A percentile compares a stretch with the other conserved stretches of the same genome.
Evolutionary conservation across 1,140 invertebrate genomes (phyloP).

Genomic region (Microplitis mediator): DNA sequence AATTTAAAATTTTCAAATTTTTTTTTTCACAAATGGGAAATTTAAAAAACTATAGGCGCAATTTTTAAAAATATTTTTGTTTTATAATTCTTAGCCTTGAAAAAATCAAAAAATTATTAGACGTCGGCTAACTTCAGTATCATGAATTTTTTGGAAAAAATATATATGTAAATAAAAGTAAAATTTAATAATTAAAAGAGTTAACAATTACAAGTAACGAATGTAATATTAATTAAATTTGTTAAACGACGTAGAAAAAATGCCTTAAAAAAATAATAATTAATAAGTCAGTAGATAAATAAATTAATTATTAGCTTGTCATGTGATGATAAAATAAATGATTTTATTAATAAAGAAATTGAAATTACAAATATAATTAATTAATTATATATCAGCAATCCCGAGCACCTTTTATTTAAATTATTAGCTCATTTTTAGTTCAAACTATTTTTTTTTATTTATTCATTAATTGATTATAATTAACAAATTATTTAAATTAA

Average conservation of each 20-base stretch:
- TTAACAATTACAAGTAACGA: neutral
- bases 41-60: too few species aligned
- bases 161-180: neutral
- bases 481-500: too few species aligned
- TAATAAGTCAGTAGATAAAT: too few species aligned
- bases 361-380: neutral
- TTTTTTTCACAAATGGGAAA: too few species aligned
- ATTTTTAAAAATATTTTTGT: too few species aligned
- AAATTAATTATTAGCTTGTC: neutral
- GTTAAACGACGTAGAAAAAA: neutral
- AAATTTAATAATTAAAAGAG: neutral
- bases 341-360: constrained; percentile 8
- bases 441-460: too few species aligned
- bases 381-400: neutral
- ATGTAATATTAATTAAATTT: too few species aligned
- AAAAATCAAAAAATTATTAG: too few species aligned
- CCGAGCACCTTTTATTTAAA: constrained; percentile 58
- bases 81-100: too few species aligned
- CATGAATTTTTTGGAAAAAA: too few species aligned
- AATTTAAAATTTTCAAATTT: too few species aligned
- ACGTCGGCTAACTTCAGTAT: too few species aligned
- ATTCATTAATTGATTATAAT: neutral
- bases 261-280: neutral
- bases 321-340: constrained; percentile 21
- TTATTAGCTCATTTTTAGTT: constrained; percentile 19